A percentile compares a stretch with the other conserved stretches of the same genome.
phyloP scores from a whole-genome alignment of 2,888 invertebrate genomes.

The Yponomeuta cagnagella region DNA sequence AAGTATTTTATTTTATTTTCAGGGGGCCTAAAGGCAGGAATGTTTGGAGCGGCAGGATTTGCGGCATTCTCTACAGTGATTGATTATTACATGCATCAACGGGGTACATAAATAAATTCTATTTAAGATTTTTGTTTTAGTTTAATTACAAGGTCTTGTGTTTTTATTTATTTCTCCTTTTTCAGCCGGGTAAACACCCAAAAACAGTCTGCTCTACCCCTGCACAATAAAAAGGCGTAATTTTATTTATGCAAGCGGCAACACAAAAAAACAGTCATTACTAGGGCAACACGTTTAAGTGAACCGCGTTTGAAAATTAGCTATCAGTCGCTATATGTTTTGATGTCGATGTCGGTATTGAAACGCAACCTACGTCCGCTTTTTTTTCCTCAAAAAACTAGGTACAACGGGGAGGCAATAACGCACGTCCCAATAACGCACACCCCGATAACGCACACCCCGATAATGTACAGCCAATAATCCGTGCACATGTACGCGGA shows the following conservation, averaged over 20 bases:
- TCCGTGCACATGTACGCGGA: too few species aligned
- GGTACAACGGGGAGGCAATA: too few species aligned
- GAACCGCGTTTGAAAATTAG: background rate
- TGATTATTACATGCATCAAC: conserved; percentile 92
- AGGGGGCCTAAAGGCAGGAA: conserved; percentile 95
- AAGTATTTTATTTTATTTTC: conserved; percentile 45
- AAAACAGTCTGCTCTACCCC: background rate
- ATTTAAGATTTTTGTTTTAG: background rate
- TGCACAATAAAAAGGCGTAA: background rate
- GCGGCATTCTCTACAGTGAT: conserved; percentile 97
- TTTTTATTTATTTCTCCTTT: background rate
- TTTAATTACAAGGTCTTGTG: background rate
- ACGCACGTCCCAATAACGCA: too few species aligned
- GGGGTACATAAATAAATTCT: conserved; percentile 30
- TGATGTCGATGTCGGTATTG: background rate
- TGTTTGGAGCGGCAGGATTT: conserved; percentile 97
- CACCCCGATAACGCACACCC: too few species aligned
- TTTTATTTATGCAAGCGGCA: background rate
- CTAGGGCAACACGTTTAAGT: background rate
- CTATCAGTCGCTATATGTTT: background rate
- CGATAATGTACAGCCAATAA: too few species aligned
- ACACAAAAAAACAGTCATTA: background rate
- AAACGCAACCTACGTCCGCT: background rate
- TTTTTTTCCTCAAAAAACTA: background rate
- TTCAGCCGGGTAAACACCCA: background rate